Percentiles rank a stretch among this genome's conserved stretches.
phyloP scores from a whole-genome alignment of 2,888 invertebrate species.

The Asteroscopus sphinx region DNA sequence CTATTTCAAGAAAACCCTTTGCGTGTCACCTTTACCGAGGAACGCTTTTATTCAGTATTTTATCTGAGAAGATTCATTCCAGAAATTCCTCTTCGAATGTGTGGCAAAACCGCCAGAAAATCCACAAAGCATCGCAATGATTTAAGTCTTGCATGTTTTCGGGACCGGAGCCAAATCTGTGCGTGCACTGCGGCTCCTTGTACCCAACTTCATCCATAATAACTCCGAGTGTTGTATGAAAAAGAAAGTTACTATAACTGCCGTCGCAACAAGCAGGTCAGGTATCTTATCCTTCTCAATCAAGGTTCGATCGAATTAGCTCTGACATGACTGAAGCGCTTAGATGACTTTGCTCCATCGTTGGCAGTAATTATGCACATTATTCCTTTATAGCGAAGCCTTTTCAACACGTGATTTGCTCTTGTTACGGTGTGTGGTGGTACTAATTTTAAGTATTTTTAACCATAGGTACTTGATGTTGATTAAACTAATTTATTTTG shows the following conservation, averaged over 20 bases:
- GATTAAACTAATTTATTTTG: too few relatives aligned
- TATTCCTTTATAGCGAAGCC: constrained; percentile 16
- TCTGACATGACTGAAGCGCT: constrained; percentile 19
- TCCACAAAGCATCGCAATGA: neutral
- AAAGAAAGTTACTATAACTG: constrained; percentile 19
- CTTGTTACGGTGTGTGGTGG: neutral
- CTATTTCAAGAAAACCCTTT: neutral
- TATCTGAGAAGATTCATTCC: too few relatives aligned
- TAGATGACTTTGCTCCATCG: constrained; percentile 28
- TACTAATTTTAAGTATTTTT: too few relatives aligned
- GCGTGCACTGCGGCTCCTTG: neutral
- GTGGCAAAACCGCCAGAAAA: constrained; percentile 13
- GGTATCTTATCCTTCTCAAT: constrained; percentile 29
- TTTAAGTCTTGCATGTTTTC: constrained; percentile 9
- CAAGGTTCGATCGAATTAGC: constrained; percentile 26
- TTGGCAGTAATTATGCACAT: constrained; percentile 29
- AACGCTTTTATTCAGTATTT: neutral
- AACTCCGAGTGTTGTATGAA: constrained; percentile 5
- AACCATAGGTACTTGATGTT: too few relatives aligned
- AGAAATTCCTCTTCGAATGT: too few relatives aligned
- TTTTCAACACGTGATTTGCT: constrained; percentile 15
- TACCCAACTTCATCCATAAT: constrained; percentile 2
- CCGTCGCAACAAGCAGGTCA: constrained; percentile 10
- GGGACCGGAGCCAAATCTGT: constrained; percentile 18
- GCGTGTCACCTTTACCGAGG: neutral